These are phyloP conservation scores for Argentina silus DNA, from an alignment of 2,797 vertebrate genomes.

Conservation along the genomic window DNA sequence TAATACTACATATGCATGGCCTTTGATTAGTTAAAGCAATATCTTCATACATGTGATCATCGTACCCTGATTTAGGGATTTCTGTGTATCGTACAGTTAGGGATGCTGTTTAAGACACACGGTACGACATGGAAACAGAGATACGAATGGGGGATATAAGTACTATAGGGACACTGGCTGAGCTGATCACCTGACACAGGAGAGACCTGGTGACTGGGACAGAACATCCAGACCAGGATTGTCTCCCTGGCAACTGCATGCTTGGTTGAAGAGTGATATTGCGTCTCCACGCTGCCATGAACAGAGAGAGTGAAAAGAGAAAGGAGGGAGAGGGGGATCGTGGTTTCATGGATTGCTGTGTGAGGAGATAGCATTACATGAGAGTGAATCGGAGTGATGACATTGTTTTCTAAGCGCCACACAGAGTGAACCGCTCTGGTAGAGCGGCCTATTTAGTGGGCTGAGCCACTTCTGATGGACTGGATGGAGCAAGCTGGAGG, in stretches of 20 bases:
- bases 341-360: conserved; percentile 66
- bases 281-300: conserved; percentile 60
- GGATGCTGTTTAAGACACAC: no score
- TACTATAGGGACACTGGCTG: conserved; percentile 10
- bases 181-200: conserved; percentile 38
- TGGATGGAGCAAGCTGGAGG: neutral
- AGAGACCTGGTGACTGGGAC: conserved; percentile 42
- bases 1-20: neutral
- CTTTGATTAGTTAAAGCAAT: neutral
- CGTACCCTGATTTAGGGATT: no score
- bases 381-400: conserved; percentile 74
- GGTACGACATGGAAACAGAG: no score
- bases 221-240: conserved; percentile 23
- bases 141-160: no score
- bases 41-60: no score
- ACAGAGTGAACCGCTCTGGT: conserved; percentile 57
- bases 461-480: conserved; percentile 34
- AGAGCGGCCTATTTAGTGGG: conserved; percentile 55
- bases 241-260: conserved; percentile 68
- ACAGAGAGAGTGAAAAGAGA: conserved; percentile 60
- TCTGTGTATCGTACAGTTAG: neutral
- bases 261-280: conserved; percentile 68
- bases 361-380: conserved; percentile 72
- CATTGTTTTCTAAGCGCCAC: conserved; percentile 66
- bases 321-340: conserved; percentile 57